Evolutionary conservation across 1,140 invertebrate genomes (phyloP).

Genomic region (Dendroctonus valens): DNA sequence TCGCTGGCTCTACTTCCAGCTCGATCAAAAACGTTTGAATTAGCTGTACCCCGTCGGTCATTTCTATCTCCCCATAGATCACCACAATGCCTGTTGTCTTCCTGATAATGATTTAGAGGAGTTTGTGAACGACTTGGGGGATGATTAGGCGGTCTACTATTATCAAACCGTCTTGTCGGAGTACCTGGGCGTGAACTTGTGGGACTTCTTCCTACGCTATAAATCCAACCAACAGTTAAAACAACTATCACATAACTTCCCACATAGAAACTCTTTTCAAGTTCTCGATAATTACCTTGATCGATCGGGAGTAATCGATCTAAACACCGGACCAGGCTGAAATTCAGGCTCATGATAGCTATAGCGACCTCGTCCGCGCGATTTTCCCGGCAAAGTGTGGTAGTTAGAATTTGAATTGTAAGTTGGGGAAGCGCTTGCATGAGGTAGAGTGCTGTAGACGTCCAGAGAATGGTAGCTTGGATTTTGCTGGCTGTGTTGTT

Average conservation of each 20-base stretch:
- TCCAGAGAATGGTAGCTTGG: constrained; percentile 34
- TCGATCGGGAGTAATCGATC: constrained; percentile 56
- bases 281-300: constrained; percentile 8
- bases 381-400: constrained; percentile 54
- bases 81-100: constrained; percentile 15
- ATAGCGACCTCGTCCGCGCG: constrained; percentile 55
- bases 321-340: constrained; percentile 39
- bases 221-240: too few species aligned
- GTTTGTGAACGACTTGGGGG: constrained; percentile 34
- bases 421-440: not conserved
- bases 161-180: constrained; percentile 46
- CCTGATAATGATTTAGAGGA: constrained; percentile 29
- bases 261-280: too few species aligned
- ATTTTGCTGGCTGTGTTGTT: constrained; percentile 29
- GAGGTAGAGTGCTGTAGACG: constrained; percentile 32
- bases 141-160: constrained; percentile 22
- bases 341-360: constrained; percentile 49
- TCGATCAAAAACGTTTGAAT: constrained; percentile 22
- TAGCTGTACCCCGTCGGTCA: not conserved
- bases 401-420: constrained; percentile 46
- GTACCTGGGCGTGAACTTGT: constrained; percentile 53
- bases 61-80: constrained; percentile 12
- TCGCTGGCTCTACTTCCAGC: constrained; percentile 23
- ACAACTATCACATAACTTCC: too few species aligned
- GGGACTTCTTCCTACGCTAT: constrained; percentile 35